Evolutionary conservation across 2,888 invertebrate genomes (phyloP), one percentile per base, ranked within the genome.

Genomic region (Limnephilus lunatus): DNA sequence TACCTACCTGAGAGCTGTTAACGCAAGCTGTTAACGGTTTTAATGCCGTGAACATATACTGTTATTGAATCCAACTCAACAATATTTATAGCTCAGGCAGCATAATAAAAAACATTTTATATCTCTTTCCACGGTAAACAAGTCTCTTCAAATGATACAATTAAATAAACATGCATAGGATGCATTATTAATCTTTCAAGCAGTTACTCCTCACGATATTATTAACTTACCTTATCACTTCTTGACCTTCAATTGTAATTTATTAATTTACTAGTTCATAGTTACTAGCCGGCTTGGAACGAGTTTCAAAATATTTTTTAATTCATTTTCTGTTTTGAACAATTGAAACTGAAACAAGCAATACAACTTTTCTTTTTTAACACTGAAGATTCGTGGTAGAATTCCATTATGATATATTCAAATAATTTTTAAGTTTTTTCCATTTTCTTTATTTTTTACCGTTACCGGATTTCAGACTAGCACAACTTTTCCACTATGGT

Each of bases 211-310:
- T 68, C n/a, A 12, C 31, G 15, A 82, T 32, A 14, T 32, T 82
- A 32, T 32, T 9, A 31, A 32, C 15, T 82, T 32, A 15, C 19
- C 31, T 82, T 82, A 82, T 82, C 82, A 82, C 82, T 32, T 32
- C 32, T 82, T 32, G 39, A 85, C 85, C 85, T 85, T 85, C 12
- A 7, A n/a, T 25, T 12, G 19, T 44, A 85, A 32, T 85, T 39
- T 32, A 82, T 32, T 82, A 82, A 82, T 82, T 32, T 15, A 82
- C 82, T 82, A 82, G 30, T 82, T 15, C 82, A 82, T 82, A 82
- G 32, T 32, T 68, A n/a, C 53, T 19, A 68, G 7, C 25, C 1
- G 53, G 1, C 19, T 25, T 25, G 1, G 25, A 19, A 7, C 2
- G 2, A 2, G 2, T 68, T n/a, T 9, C n/a, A 1, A 68, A 25